Base-by-base conservation (phyloP, 2,888 invertebrate species). In the Lumbricus terrestris region DNA sequence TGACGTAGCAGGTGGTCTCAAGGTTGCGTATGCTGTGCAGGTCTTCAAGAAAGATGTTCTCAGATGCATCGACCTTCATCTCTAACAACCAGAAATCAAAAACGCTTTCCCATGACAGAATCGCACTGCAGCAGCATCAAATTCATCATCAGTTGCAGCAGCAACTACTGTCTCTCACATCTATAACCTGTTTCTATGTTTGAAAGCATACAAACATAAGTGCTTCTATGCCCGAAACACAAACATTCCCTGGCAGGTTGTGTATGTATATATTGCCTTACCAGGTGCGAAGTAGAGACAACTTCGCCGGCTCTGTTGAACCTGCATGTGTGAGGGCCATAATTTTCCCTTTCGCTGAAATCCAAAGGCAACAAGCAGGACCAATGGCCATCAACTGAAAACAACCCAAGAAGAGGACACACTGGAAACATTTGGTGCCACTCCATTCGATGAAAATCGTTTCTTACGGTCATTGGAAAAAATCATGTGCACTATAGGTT, bases 1-100 rank as follows among this genome's bases (percentile, higher is more conserved):
- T 93, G 82, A 94, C 91, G 90, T 93, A 94, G 91, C 94, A 93
- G 0, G 93, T 92, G 0, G 93, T 93, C 82, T 94, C 93, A 90
- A 94, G 92, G 88, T 93, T 93, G 88, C 92, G 92, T 88, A 89
- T 91, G 89, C 92, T 92, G 88, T 93, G 92, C 69, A 95, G 92
- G 37, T 93, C 92, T 90, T 95, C 95, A 91, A 94, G 91, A 92
- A 94, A 94, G 35, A 94, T 93, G 90, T 94, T 94, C 69, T 92
- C 89, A 13, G 94, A 94, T 20, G 91, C 83, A 85, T 91, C 91
- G 6, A 92, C 91, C 82, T 92, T 91, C 69, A 92, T 42, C 88
- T 91, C 92, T 92, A 35, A 38, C 90, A 37, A 85, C 34, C 85
- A 85, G 85, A 85, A 85, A 85, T 23, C 85, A 85, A 37, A 85